These are phyloP conservation scores for Drosophila sproati DNA, from an alignment of 1,140 invertebrate genomes.

Conservation along the genomic window DNA sequence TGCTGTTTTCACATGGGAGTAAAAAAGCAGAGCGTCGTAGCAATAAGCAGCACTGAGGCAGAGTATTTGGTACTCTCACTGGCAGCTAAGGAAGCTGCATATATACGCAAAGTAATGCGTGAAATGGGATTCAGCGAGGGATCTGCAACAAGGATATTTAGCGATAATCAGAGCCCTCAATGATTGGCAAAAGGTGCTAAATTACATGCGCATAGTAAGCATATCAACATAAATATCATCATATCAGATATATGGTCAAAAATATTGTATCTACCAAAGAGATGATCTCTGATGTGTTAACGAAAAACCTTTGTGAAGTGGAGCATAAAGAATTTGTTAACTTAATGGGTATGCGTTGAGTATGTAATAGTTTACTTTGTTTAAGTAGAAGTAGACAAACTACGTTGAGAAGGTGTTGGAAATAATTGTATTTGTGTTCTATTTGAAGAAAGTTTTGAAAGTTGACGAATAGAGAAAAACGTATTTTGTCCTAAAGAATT, in stretches of 20 bases:
- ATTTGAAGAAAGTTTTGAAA: too few species aligned
- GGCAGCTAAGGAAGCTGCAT: conserved; percentile 82
- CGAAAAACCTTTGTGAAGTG: conserved; percentile 21
- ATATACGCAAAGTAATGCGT: conserved; percentile 61
- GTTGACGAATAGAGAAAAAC: too few species aligned
- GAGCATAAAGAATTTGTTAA: conserved; percentile 21
- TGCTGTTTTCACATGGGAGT: conserved; percentile 11
- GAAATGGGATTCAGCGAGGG: conserved; percentile 48
- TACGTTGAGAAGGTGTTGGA: too few species aligned
- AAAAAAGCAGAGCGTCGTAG: conserved; percentile 20
- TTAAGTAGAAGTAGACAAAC: too few species aligned
- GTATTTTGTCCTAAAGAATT: too few species aligned
- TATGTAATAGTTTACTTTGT: neutral
- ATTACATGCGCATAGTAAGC: conserved; percentile 33
- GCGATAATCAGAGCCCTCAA: conserved; percentile 34
- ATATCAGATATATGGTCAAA: neutral
- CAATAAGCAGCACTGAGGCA: conserved; percentile 73
- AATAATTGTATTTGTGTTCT: too few species aligned
- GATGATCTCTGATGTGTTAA: conserved; percentile 36
- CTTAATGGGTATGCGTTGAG: neutral
- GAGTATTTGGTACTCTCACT: conserved; percentile 74
- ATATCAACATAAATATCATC: conserved; percentile 35
- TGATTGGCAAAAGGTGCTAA: conserved; percentile 12
- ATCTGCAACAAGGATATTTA: conserved; percentile 3
- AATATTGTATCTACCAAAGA: conserved; percentile 14